Base-by-base conservation (phyloP, 2,113 vertebrate species). In the Notothenia coriiceps region DNA sequence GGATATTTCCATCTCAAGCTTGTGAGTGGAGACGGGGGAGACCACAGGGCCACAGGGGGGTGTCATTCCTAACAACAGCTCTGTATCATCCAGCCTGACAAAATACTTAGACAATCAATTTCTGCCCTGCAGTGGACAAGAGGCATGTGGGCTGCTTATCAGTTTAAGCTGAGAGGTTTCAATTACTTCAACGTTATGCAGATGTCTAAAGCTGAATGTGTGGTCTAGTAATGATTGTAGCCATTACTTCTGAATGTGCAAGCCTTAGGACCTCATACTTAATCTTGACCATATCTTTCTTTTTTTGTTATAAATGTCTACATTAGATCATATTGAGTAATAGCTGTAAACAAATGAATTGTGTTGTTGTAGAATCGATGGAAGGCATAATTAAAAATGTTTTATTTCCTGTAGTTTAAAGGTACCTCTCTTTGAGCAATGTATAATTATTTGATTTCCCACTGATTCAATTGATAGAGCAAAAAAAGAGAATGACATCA, bases 1-100 rank as follows among this genome's bases (percentile, higher is more conserved):
- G 95, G 95, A 87, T 96, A 95, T 82, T 97, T 97, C 91, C 93
- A 96, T 87, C 96, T 95, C 56, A 90, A 95, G 91, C 94, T 87
- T 74, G 11, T 47, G 66, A 80, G 51, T 61, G 71, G 61, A 69
- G 65, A 46, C 52, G 40, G 22, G 40, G 22, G 47, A 76, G 77
- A 77, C 80, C 60, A 22, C 70, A 74, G 44, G 55, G 64, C 70
- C 44, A 64, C 9, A 14, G 59, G 62, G 56, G 46, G 70, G 35
- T 40, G 35, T 74, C 20, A 66, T 84, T 83, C 49, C 75, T 84
- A 66, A 76, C 79, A 86, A 80, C 84, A 88, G 85, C 88, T 87
- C 84, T 77, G 88, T 62, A 67, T 87, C 77, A 61, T 44, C 11
- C 80, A 54, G 54, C 59, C 35, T 65, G 49, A 83, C 67, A 57